Base-by-base conservation (phyloP, 2,888 invertebrate species). In the Ophion obscuratus region DNA sequence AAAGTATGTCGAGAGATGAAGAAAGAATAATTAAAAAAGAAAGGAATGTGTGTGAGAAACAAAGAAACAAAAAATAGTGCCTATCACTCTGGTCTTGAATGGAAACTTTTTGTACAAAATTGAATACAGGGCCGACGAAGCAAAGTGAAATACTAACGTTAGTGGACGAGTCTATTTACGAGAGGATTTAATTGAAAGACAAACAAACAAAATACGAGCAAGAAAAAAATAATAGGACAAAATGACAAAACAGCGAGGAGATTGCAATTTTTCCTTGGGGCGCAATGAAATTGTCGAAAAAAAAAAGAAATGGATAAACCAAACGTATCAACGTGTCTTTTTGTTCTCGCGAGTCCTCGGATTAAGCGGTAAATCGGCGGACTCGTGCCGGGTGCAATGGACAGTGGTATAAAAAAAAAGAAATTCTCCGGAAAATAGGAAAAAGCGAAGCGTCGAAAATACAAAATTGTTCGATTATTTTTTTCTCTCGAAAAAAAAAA, bases 101-200 rank as follows among this genome's bases (percentile, higher is more conserved):
- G 88, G 87, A 87, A 92, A 92, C 90, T 87, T 89, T 17, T 92
- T 91, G 93, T 93, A 93, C 93, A 93, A 93, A 93, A 91, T 93
- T 92, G 85, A 92, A 92, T 92, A 92, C 93, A 93, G 93, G 92
- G 92, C 92, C 92, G 91, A 92, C 88, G 90, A 85, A 88, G 88
- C 89, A 90, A 91, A 88, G 71, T 80, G 83, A 84, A 83, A 88
- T 88, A 88, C 90, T 91, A 90, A 89, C 53, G 53, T 53, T 17
- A 14, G 17, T 53, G 14, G 17, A 53, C 53, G 89, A 87, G 88
- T 89, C 86, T 90, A 90, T 91, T 90, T 90, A 90, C 88, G 88
- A 85, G 88, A 86, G 86, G 17, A 53, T 53, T 53, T 53, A 53
- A 53, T 53, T 14, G 53, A 53, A 17, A 14, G 53, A 53, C 53